Percentiles rank a stretch among this genome's conserved stretches.
These are phyloP conservation scores for Cyrtodaria siliqua DNA, from an alignment of 2,888 invertebrate genomes.

Conservation along the genomic window DNA sequence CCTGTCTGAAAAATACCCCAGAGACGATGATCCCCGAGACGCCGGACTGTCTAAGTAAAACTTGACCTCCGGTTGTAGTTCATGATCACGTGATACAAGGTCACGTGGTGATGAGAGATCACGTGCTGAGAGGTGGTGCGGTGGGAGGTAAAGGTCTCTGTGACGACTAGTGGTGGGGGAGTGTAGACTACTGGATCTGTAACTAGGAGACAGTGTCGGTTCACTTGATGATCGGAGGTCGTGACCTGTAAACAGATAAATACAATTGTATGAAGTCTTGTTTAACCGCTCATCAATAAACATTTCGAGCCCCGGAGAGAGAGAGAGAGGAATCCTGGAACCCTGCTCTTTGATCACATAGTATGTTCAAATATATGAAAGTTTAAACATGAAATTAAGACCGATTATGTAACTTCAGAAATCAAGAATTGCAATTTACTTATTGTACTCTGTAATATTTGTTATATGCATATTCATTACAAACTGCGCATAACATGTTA, in stretches of 20 bases:
- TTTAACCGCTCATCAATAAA: no score
- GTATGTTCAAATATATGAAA: no score
- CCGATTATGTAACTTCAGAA: no score
- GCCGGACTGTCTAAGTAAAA: constrained; percentile 49
- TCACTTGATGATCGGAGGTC: constrained; percentile 10
- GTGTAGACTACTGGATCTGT: constrained; percentile 1
- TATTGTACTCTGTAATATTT: no score
- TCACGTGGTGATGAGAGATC: constrained; percentile 9
- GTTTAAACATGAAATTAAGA: no score
- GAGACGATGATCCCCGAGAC: constrained; percentile 10
- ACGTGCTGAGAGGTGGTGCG: constrained; percentile 24
- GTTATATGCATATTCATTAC: no score
- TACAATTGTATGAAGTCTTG: no score
- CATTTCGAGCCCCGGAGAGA: no score
- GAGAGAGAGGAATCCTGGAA: no score
- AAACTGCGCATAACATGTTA: no score
- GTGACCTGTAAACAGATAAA: constrained; percentile 26
- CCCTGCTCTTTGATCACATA: no score
- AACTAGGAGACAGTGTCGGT: not conserved
- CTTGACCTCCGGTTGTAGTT: constrained; percentile 40
- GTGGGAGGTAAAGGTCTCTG: constrained; percentile 40
- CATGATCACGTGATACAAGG: constrained; percentile 31
- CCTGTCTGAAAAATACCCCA: constrained; percentile 20
- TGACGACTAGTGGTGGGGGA: constrained; percentile 34
- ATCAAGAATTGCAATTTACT: no score